Conservation (phyloP, 2,797 vertebrate genomes). For the Sebastes kiyomatsui region DNA sequence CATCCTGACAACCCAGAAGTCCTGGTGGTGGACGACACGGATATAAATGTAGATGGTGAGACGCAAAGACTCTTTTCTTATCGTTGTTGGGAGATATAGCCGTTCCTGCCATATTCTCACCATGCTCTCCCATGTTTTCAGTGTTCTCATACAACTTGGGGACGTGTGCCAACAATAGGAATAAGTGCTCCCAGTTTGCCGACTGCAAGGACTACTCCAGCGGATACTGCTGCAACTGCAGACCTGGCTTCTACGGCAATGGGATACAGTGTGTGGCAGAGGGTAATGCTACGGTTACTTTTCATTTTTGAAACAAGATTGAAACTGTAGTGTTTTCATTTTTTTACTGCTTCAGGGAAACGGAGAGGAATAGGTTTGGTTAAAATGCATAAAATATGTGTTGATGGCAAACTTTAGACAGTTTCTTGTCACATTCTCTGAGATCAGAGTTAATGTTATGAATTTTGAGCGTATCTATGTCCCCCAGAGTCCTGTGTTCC, state of each 20-base stretch:
- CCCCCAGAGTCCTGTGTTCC: not conserved
- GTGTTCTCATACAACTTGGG: constrained; percentile 93
- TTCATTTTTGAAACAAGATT: not conserved
- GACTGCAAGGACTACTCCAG: constrained; percentile 88
- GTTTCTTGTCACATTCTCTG: not conserved
- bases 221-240: constrained; percentile 93
- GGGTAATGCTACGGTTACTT: constrained; percentile 76
- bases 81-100: not conserved
- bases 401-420: not conserved
- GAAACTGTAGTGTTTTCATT: not conserved
- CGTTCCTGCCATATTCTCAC: not conserved
- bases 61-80: not conserved
- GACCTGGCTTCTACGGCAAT: constrained; percentile 93
- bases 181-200: constrained; percentile 91
- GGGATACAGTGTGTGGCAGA: constrained; percentile 94
- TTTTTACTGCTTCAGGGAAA: not conserved
- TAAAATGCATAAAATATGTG: not conserved
- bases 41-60: constrained; percentile 91
- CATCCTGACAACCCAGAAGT: constrained; percentile 83
- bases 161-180: constrained; percentile 87
- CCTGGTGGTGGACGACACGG: constrained; percentile 87
- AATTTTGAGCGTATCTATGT: not conserved
- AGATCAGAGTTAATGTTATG: not conserved
- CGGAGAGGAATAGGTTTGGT: not conserved
- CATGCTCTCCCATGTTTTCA: constrained; percentile 61